A percentile compares a stretch with the other conserved stretches of the same genome.
phyloP scores from a whole-genome alignment of 1,140 invertebrate species.

The Trachymyrmex septentrionalis region DNA sequence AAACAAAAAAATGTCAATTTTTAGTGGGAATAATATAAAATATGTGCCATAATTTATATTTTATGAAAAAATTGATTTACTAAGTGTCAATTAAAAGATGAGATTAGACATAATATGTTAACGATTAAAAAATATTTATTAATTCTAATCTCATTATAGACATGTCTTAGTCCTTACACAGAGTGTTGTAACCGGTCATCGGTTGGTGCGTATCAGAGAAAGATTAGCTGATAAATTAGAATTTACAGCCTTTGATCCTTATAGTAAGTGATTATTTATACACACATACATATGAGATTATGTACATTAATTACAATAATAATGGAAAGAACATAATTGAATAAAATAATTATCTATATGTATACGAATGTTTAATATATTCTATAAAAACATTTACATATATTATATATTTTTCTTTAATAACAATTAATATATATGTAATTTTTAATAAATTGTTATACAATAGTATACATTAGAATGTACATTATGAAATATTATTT shows the following conservation, averaged over 20 bases:
- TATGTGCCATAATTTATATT: not conserved
- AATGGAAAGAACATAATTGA: not conserved
- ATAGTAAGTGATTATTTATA: constrained; percentile 87
- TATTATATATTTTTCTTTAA: constrained; percentile 33
- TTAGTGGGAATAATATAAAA: not conserved
- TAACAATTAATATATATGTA: constrained; percentile 3
- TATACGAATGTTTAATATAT: not conserved
- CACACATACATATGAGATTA: not conserved
- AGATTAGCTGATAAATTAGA: constrained; percentile 93
- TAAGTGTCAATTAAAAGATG: not conserved
- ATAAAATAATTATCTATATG: too few relatives aligned
- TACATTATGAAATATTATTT: constrained; percentile 23
- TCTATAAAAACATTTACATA: not conserved
- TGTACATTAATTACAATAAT: not conserved
- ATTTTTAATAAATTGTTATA: constrained; percentile 1
- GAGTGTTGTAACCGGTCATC: constrained; percentile 92
- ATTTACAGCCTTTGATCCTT: constrained; percentile 91
- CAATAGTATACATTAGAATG: not conserved
- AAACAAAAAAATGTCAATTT: not conserved
- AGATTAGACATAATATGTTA: not conserved
- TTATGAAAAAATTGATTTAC: not conserved
- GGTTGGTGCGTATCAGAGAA: constrained; percentile 89
- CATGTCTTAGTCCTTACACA: constrained; percentile 91
- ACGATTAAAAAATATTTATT: not conserved
- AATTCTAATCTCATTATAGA: constrained; percentile 84